Base-by-base conservation (phyloP, 2,888 invertebrate species). In the Sphecodes monilicornis region DNA sequence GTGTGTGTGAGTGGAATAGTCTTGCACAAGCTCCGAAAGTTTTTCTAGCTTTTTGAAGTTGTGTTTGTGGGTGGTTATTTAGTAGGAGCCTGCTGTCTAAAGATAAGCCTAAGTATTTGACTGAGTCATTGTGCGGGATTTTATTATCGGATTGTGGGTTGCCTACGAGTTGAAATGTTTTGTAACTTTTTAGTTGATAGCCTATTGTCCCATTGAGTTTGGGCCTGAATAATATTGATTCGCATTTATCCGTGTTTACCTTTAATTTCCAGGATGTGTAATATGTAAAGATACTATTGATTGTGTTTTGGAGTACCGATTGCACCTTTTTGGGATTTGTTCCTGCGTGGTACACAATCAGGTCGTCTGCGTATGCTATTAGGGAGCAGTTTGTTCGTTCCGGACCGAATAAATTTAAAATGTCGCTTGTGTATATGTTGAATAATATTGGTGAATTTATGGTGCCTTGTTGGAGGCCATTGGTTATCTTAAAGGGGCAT, bases 191-290 rank as follows among this genome's bases (percentile, higher is more conserved):
- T 4, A 54, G n/a, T 0, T n/a, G 32, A 13, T 32, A n/a, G 0
- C 11, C 1, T 4, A 13, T n/a, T 36, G 36, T 39, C 26, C 11
- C 18, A n/a, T 50, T 46, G 66, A 36, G 39, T 18, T 41, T 54
- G 22, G 76, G 76, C 3, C 84, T 78, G 36, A 88, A 88, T 0
- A 88, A 26, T 0, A 90, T 88, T 0, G 82, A 78, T 80, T 90
- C 90, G 18, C 88, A 87, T 69, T 89, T 89, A 0, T 22, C 10
- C 1, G 79, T 22, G 26, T 87, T 89, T 8, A 89, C 81, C 70
- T 68, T 77, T 0, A 89, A n/a, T 16, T 86, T 86, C 89, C 88
- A 89, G 0, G 68, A 70, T 4, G 69, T 66, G 11, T 76, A 88
- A 26, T 82, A 81, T 0, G 70, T 36, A 0, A 72, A 43, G 3